Conservation (phyloP, 2,888 invertebrate species). For the Eudasyphora cyanicolor region DNA sequence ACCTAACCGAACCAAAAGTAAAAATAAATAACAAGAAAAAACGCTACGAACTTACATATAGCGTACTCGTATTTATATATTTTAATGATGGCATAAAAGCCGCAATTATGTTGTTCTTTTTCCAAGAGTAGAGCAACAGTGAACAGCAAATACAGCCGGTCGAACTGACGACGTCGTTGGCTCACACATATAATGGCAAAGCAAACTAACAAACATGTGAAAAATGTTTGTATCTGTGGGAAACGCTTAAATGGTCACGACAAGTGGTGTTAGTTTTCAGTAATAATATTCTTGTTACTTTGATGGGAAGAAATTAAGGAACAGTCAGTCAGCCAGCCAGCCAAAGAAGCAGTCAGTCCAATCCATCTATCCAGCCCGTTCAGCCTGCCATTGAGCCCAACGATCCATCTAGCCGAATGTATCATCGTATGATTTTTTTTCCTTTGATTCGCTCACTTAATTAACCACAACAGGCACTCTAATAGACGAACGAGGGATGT, state of each 20-base stretch:
- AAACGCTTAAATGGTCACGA: conserved; percentile 49
- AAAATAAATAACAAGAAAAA: conserved; percentile 39
- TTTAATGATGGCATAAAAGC: conserved; percentile 67
- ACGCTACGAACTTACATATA: conserved; percentile 31
- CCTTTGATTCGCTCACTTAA: conserved; percentile 61
- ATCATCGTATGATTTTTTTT: conserved; percentile 1
- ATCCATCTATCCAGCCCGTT: not conserved
- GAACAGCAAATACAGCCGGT: not conserved
- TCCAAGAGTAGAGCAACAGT: conserved; percentile 32
- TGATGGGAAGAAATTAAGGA: conserved; percentile 45
- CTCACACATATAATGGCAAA: conserved; percentile 38
- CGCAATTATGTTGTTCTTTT: conserved; percentile 62
- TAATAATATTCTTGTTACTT: conserved; percentile 43
- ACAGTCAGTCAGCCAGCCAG: not conserved
- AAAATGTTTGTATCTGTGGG: conserved; percentile 38
- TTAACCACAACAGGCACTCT: conserved; percentile 58
- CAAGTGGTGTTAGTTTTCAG: conserved; percentile 48
- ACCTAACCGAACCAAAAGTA: conserved; percentile 38
- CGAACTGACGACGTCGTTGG: conserved; percentile 25
- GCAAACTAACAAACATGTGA: conserved; percentile 46
- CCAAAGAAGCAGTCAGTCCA: no score
- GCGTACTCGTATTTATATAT: conserved; percentile 53
- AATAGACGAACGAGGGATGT: not conserved
- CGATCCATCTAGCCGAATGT: not conserved
- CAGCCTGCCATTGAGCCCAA: not conserved